Evolutionary conservation across 2,888 invertebrate species (phyloP), one percentile per base, ranked within the genome.

Genomic region (Diplazon laetatorius): DNA sequence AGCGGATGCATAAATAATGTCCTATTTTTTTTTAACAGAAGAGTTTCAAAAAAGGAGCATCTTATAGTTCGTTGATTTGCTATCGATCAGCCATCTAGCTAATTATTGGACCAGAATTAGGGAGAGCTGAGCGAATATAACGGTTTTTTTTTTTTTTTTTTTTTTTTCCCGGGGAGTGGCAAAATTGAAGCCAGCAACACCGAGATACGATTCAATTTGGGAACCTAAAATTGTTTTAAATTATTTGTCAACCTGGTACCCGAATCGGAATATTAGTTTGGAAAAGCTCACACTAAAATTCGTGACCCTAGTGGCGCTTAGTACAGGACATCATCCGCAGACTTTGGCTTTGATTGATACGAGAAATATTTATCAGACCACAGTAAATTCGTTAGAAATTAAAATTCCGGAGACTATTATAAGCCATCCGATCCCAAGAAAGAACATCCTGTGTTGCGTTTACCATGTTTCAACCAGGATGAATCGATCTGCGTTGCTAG

Each of bases 321-420:
- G 35, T 35, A 80, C 82, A 6, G 82, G 62, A n/a, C 82, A 82
- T 50, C 66, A 82, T 39, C 46, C 74, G 60, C 80, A 82, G 39
- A 77, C 82, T 9, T 35, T 80, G 9, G 50, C 77, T 48, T 52
- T 66, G 52, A 77, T 80, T 25, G 72, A 69, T 30, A 76, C 74
- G 12, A 30, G 72, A 48, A 77, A 82, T 48, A 76, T 82, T 39
- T 12, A 16, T 12, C 25, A 12, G 10, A 14, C 10, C 0, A 35
- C 9, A 9, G 46, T 25, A 35, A 71, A 30, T 69, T 22, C 12
- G 1, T 10, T 44, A n/a, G 91, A 92, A 12, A 39, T 46, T 0
- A 57, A 69, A n/a, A 35, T 46, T 25, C 65, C 57, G 2, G 59
- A 48, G n/a, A 46, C 14, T 0, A 65, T 60, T 46, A n/a, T n/a